Evolutionary conservation across 2,888 invertebrate genomes (phyloP).

Genomic region (Oasisia sp.): DNA sequence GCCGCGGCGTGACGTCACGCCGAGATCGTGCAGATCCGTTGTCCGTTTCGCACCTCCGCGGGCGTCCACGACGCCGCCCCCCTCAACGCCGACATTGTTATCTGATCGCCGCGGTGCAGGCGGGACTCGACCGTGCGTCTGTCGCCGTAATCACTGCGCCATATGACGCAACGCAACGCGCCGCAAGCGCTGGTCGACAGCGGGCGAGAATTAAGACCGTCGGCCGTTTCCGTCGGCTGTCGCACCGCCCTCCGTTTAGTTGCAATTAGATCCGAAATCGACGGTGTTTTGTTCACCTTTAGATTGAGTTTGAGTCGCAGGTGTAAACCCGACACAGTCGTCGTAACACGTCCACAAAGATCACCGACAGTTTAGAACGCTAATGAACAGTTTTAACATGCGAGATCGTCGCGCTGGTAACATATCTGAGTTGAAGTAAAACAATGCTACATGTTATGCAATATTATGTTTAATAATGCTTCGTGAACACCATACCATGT

Average conservation of each 20-base stretch:
- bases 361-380: background rate
- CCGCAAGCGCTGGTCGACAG: background rate
- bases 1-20: background rate
- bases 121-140: background rate
- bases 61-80: background rate
- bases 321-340: background rate
- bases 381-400: background rate
- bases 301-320: no score
- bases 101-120: background rate
- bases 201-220: slow-evolving; percentile 3
- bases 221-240: background rate
- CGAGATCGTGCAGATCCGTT: background rate
- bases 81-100: background rate
- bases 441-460: background rate
- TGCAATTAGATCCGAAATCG: background rate
- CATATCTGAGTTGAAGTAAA: background rate
- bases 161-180: background rate
- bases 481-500: background rate
- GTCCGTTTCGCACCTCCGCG: slow-evolving; percentile 13
- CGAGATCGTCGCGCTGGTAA: background rate
- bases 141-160: slow-evolving; percentile 1
- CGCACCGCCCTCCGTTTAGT: background rate
- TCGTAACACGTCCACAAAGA: background rate
- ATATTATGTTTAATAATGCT: background rate
- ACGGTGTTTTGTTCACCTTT: background rate